phyloP scores from a whole-genome alignment of 2,888 invertebrate genomes.

The Loripinus fragilis region DNA sequence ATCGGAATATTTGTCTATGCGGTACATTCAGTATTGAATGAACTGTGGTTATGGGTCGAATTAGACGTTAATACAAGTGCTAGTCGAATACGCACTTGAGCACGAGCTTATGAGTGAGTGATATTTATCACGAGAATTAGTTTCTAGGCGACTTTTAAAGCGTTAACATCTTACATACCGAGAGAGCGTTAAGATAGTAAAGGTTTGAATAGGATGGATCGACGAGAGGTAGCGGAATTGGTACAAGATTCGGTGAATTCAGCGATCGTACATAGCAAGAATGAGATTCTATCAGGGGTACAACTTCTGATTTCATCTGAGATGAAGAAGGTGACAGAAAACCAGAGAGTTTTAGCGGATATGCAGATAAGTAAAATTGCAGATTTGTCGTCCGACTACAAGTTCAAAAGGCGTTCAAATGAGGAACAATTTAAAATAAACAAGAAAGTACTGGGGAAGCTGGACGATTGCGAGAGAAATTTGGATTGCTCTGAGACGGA shows the following conservation, averaged over 20 bases:
- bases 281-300: not conserved
- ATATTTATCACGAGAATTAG: no score
- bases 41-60: no score
- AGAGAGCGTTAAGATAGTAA: no score
- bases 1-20: no score
- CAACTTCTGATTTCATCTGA: not conserved
- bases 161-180: no score
- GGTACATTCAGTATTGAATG: no score
- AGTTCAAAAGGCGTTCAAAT: conserved; percentile 9
- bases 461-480: not conserved
- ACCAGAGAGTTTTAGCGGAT: not conserved
- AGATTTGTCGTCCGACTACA: conserved; percentile 5
- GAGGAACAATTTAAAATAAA: not conserved
- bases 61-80: no score
- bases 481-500: no score
- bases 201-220: no score
- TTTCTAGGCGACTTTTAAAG: no score
- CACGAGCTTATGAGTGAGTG: no score
- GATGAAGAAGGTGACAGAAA: not conserved
- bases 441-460: not conserved
- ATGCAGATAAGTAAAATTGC: conserved; percentile 7
- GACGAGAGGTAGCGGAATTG: not conserved
- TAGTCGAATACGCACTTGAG: no score
- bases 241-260: not conserved
- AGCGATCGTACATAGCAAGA: not conserved